phyloP scores from a whole-genome alignment of 2,888 invertebrate species.

The Euclidia mi region DNA sequence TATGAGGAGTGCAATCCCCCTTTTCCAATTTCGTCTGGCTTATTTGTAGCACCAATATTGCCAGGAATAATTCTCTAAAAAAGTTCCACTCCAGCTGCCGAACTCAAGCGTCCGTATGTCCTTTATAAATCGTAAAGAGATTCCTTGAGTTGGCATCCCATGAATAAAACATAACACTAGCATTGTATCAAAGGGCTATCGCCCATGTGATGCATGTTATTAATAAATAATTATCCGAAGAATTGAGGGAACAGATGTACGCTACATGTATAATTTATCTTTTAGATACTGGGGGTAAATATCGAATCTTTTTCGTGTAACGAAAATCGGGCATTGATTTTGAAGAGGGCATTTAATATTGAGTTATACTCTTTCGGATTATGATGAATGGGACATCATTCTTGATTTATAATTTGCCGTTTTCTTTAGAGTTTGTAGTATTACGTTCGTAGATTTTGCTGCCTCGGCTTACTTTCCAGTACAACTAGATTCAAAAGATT shows the following conservation, averaged over 20 bases:
- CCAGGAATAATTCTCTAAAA: not conserved
- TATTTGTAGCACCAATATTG: no score
- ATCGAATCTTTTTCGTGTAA: not conserved
- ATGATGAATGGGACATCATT: no score
- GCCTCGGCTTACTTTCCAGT: no score
- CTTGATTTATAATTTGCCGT: no score
- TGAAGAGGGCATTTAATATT: not conserved
- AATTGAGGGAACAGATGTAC: constrained; percentile 20
- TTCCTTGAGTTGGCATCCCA: constrained; percentile 39
- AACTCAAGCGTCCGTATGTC: constrained; percentile 14
- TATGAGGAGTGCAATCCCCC: no score
- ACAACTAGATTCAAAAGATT: no score
- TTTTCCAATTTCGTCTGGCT: no score
- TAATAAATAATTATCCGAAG: constrained; percentile 53
- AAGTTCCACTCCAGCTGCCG: constrained; percentile 18
- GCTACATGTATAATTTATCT: constrained; percentile 31
- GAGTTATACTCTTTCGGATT: not conserved
- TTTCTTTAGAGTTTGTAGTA: no score
- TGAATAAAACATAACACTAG: constrained; percentile 54
- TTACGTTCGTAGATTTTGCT: no score
- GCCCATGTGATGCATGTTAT: constrained; percentile 41
- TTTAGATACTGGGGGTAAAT: not conserved
- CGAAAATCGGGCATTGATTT: not conserved
- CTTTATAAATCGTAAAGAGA: constrained; percentile 43
- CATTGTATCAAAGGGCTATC: constrained; percentile 46